phyloP scores from a whole-genome alignment of 2,113 vertebrate species.

The Empidonax traillii region DNA sequence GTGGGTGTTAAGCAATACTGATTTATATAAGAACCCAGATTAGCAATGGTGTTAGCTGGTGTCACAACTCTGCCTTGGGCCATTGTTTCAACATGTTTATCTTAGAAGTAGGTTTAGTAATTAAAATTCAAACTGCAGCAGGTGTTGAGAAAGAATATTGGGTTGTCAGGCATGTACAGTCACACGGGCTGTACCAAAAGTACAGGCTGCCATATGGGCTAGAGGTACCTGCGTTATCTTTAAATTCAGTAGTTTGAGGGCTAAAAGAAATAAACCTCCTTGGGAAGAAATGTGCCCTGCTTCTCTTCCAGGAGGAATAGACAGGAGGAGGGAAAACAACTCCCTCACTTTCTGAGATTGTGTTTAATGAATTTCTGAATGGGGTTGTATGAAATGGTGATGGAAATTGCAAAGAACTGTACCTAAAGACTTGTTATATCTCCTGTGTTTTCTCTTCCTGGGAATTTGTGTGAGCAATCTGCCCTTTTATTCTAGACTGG shows the following conservation, averaged over 20 bases:
- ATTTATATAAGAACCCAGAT: not conserved
- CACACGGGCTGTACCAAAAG: not conserved
- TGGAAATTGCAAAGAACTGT: not conserved
- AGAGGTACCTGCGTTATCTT: not conserved
- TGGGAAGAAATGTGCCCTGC: not conserved
- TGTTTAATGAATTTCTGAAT: not conserved
- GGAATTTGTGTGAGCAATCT: not conserved
- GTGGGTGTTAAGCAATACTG: not conserved
- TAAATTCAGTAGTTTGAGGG: not conserved
- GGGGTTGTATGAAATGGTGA: rapidly evolving
- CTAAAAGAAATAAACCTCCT: not conserved
- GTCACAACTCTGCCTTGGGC: not conserved
- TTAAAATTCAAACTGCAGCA: not conserved
- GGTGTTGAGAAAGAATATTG: not conserved
- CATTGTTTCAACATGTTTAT: not conserved
- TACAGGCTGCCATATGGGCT: not conserved
- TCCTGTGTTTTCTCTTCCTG: not conserved
- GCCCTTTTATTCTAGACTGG: not conserved
- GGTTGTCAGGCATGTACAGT: not conserved
- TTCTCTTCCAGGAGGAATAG: not conserved
- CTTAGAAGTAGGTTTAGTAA: not conserved
- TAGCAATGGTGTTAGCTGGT: not conserved
- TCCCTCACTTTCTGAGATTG: not conserved
- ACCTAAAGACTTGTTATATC: not conserved
- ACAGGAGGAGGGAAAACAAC: not conserved